Conservation (phyloP, 2,888 invertebrate species). For the Iselma pallidipennis region DNA sequence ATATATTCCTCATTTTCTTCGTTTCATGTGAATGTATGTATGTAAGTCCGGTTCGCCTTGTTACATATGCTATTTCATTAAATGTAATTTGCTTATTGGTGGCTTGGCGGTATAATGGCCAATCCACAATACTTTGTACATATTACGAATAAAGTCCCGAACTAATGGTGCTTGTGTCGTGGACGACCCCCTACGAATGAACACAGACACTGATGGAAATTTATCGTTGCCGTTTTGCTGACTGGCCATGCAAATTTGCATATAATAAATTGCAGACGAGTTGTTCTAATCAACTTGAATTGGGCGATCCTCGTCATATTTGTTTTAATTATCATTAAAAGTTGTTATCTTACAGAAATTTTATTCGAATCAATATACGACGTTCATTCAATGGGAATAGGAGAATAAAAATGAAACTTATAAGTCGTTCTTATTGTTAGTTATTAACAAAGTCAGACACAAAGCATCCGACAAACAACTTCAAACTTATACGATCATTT, state of each 20-base stretch:
- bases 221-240: conserved; percentile 45
- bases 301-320: not conserved
- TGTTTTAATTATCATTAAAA: no score
- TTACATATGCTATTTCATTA: not conserved
- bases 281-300: not conserved
- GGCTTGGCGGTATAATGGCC: conserved; percentile 10
- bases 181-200: conserved; percentile 47
- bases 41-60: not conserved
- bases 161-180: conserved; percentile 37
- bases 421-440: not conserved
- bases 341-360: no score
- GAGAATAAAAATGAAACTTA: no score
- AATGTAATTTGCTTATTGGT: conserved; percentile 18
- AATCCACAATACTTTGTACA: conserved; percentile 8
- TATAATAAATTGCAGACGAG: conserved; percentile 38
- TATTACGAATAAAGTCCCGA: conserved; percentile 27
- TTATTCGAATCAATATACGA: no score
- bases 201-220: conserved; percentile 49
- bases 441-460: not conserved
- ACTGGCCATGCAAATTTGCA: conserved; percentile 46
- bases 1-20: no score
- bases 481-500: conserved; percentile 7
- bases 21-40: not conserved
- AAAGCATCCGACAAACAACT: not conserved
- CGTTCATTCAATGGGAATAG: no score